Evolutionary conservation across 2,113 vertebrate species (phyloP).

Genomic region (Actenoides lindsayi): DNA sequence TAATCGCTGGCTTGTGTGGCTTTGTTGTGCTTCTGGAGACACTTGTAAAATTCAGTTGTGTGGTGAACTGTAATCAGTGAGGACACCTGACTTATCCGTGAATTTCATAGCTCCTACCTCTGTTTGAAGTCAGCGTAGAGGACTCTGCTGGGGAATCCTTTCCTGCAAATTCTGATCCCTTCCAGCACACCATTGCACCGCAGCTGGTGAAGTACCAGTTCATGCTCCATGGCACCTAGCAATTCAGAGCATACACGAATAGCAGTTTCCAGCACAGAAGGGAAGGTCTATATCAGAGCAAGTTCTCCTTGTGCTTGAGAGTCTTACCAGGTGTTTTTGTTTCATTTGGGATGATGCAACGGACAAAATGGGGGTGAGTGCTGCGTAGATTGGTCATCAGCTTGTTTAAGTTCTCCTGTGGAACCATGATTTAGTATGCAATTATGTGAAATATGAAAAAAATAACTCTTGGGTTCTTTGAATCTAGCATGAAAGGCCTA

Average conservation of each 20-base stretch:
- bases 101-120: too few species aligned
- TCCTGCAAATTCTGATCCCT: too few species aligned
- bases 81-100: background rate
- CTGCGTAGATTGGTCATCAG: background rate
- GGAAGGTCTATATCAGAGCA: too few species aligned
- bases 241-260: too few species aligned
- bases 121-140: too few species aligned
- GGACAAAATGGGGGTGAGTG: background rate
- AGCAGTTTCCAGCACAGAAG: too few species aligned
- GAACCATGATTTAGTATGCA: background rate
- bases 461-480: background rate
- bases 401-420: conserved; percentile 33
- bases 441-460: background rate
- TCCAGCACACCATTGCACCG: too few species aligned
- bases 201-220: too few species aligned
- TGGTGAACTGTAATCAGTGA: background rate
- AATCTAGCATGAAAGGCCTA: background rate
- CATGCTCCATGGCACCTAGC: too few species aligned
- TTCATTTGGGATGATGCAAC: background rate
- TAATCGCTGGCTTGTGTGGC: background rate
- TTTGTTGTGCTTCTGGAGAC: background rate
- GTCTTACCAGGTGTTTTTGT: background rate
- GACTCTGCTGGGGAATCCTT: too few species aligned
- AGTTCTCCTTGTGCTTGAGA: too few species aligned
- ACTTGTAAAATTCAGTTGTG: background rate